These are phyloP conservation scores for Amphimallon solstitiale DNA, from an alignment of 2,888 invertebrate genomes.

Conservation along the genomic window DNA sequence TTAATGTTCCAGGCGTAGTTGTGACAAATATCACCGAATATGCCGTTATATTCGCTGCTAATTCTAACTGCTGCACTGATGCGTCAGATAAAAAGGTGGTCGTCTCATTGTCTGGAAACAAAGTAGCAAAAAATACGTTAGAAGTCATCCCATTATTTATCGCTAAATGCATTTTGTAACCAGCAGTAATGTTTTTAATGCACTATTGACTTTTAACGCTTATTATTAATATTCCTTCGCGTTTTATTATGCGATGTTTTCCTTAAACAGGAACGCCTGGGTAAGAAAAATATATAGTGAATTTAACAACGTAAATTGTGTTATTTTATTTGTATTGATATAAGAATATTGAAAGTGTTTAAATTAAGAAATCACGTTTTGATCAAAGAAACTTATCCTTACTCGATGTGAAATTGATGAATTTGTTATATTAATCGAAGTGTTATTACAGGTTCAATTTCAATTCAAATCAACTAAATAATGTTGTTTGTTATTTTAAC, in stretches of 20 bases:
- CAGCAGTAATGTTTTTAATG: not conserved
- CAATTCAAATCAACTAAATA: too few species aligned
- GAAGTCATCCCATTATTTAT: not conserved
- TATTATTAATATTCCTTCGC: conserved; percentile 11
- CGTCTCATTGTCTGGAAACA: conserved; percentile 48
- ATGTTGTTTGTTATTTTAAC: too few species aligned
- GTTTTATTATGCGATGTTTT: conserved; percentile 21
- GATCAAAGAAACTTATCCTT: too few species aligned
- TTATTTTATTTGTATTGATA: too few species aligned
- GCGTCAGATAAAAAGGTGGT: conserved; percentile 43
- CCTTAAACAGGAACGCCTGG: too few species aligned
- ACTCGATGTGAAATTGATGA: too few species aligned
- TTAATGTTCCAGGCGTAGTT: conserved; percentile 31
- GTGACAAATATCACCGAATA: conserved; percentile 37
- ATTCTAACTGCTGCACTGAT: conserved; percentile 41
- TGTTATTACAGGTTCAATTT: too few species aligned
- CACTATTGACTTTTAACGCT: not conserved
- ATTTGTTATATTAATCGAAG: too few species aligned
- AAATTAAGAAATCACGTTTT: too few species aligned
- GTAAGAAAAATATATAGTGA: too few species aligned
- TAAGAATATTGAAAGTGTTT: too few species aligned
- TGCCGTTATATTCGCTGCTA: conserved; percentile 36
- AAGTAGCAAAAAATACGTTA: conserved; percentile 30
- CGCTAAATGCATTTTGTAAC: conserved; percentile 3
- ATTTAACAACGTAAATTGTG: too few species aligned